phyloP scores from a whole-genome alignment of 2,888 invertebrate species.

The Chrysina gloriosa region DNA sequence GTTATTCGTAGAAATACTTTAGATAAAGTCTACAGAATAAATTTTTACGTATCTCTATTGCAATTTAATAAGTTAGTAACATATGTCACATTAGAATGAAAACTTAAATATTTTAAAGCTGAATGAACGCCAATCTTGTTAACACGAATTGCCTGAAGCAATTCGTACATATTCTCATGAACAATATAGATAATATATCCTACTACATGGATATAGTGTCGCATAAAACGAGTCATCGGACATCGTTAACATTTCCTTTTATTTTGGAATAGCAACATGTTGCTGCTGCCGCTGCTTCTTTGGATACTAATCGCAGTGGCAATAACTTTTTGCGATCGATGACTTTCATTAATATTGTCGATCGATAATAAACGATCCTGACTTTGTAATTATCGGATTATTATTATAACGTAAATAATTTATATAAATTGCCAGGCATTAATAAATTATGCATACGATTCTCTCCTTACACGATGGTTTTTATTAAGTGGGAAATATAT shows the following conservation, averaged over 20 bases:
- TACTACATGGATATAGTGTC: neutral
- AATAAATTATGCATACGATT: slow-evolving; percentile 20
- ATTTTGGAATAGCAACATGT: too few species aligned
- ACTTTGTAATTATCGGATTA: slow-evolving; percentile 20
- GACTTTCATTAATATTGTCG: slow-evolving; percentile 7
- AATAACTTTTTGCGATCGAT: slow-evolving; percentile 1
- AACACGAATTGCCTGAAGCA: too few species aligned
- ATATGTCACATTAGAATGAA: too few species aligned
- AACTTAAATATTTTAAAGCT: too few species aligned
- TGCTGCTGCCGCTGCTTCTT: neutral
- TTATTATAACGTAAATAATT: slow-evolving; percentile 27
- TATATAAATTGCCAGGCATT: slow-evolving; percentile 27
- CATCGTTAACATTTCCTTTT: too few species aligned
- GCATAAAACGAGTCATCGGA: neutral
- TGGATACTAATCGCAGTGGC: neutral
- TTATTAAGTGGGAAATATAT: slow-evolving; percentile 12
- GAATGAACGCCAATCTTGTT: too few species aligned
- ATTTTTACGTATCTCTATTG: too few species aligned
- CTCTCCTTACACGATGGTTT: neutral
- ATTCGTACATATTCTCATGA: too few species aligned
- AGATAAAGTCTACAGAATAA: too few species aligned
- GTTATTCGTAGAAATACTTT: too few species aligned
- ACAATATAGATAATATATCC: too few species aligned
- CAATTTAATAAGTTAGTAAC: too few species aligned
- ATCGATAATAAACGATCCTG: slow-evolving; percentile 4